Conservation (phyloP, 2,113 vertebrate species). For the Aspidoscelis tigris region DNA sequence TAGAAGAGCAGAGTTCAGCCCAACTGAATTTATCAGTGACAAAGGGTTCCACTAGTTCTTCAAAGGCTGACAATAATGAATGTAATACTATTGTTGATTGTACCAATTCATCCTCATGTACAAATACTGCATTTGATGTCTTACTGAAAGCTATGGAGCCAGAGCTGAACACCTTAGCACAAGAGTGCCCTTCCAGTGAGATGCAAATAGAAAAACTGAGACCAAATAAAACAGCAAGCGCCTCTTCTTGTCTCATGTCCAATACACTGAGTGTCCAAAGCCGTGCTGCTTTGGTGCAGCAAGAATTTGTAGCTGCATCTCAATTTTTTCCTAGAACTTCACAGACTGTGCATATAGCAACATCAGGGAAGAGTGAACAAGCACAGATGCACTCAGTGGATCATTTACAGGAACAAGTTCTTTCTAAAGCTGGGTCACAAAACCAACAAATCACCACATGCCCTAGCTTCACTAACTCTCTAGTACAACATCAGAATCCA, state of each 20-base stretch:
- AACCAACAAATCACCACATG: slow-evolving; percentile 71
- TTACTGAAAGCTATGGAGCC: slow-evolving; percentile 97
- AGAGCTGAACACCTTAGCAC: slow-evolving; percentile 91
- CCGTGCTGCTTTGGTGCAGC: slow-evolving; percentile 75
- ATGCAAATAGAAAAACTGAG: slow-evolving; percentile 79
- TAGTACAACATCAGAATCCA: slow-evolving; percentile 72
- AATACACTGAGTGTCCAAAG: slow-evolving; percentile 72
- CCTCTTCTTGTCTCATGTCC: slow-evolving; percentile 73
- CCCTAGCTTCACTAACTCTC: slow-evolving; percentile 74
- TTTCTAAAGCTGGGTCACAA: slow-evolving; percentile 64
- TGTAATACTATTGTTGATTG: slow-evolving; percentile 69
- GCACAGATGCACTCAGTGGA: slow-evolving; percentile 66
- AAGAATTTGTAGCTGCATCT: slow-evolving; percentile 77
- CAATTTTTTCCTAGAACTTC: slow-evolving; percentile 77
- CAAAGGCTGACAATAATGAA: slow-evolving; percentile 75
- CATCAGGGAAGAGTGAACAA: slow-evolving; percentile 72
- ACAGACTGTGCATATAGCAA: slow-evolving; percentile 69
- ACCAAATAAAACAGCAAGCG: slow-evolving; percentile 72
- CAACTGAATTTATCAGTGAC: slow-evolving; percentile 51
- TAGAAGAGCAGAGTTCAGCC: slow-evolving; percentile 57
- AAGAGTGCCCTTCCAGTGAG: slow-evolving; percentile 79
- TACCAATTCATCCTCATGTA: slow-evolving; percentile 73
- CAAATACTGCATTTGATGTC: slow-evolving; percentile 90
- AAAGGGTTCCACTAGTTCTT: slow-evolving; percentile 55
- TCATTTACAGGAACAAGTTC: slow-evolving; percentile 65